Evolutionary conservation across 2,797 vertebrate genomes (phyloP).

Genomic region (Bryconaethiops microstoma): DNA sequence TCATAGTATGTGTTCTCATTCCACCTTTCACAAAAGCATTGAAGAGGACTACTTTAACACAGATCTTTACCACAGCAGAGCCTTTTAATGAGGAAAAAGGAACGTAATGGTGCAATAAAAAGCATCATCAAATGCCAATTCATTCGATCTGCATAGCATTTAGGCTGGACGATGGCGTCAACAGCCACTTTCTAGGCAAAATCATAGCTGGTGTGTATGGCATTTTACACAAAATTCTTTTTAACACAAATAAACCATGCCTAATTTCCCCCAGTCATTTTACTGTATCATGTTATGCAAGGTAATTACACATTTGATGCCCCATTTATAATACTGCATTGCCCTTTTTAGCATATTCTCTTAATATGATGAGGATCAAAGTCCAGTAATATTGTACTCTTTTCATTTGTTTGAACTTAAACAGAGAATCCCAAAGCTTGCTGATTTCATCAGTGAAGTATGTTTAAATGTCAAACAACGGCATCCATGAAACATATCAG

Average conservation of each 20-base stretch:
- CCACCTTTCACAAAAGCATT: constrained; percentile 22
- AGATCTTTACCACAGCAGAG: constrained; percentile 52
- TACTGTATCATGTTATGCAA: constrained; percentile 4
- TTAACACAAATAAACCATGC: neutral
- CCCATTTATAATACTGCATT: constrained; percentile 6
- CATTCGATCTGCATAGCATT: constrained; percentile 80
- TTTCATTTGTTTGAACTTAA: constrained; percentile 6
- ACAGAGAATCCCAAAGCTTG: neutral
- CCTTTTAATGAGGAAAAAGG: constrained; percentile 71
- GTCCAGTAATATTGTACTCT: neutral
- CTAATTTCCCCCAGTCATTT: neutral
- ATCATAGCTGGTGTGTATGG: constrained; percentile 54
- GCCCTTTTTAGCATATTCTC: constrained; percentile 3
- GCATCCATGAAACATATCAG: neutral
- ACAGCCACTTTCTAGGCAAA: constrained; percentile 71
- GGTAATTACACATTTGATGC: neutral
- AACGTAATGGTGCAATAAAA: constrained; percentile 81
- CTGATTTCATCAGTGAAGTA: constrained; percentile 4
- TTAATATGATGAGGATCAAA: constrained; percentile 19
- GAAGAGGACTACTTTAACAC: constrained; percentile 54
- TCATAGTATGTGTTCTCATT: constrained; percentile 12
- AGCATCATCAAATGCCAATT: constrained; percentile 69
- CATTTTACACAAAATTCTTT: neutral
- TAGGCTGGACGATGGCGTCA: constrained; percentile 73
- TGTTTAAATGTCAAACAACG: neutral